Base-by-base conservation (phyloP, 2,797 vertebrate genomes). In the Coluber constrictor region DNA sequence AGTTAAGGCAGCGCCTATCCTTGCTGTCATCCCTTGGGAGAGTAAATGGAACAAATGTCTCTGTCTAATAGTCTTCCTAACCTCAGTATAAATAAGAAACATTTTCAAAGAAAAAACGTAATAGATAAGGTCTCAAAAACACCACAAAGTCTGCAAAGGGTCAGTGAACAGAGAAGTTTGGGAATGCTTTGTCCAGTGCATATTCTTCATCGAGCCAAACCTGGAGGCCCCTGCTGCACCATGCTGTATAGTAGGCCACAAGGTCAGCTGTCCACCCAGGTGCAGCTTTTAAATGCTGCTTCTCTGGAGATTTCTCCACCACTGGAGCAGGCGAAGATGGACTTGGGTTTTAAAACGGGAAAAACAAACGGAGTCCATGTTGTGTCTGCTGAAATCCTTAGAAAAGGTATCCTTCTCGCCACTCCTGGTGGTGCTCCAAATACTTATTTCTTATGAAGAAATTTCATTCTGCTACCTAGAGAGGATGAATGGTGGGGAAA, bases 391-490 rank as follows among this genome's bases (percentile, higher is more conserved):
- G 90, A 89, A 66, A 66, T 91, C 93, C 20, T 83, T 91, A 87
- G 51, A 54, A 51, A 37, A 27, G 25, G 66, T 90, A 94, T 74
- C 88, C 87, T 93, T 93, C 94, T 95, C 93, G 94, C 94, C 8
- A 89, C 89, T 61, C 88, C 0, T 74, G 5, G 89, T 57, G 90
- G 94, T 4, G 87, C 54, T 83, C 60, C 95, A 91, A 2, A 11
- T 10, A 92, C 90, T 98, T 98, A 99, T 95, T 99, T 99, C 97
- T 99, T 99, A 94, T 99, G 99, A 43, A 99, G 98, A 96, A 99
- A 99, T 97, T 99, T 99, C 98, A 99, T 99, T 97, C 99, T 99
- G 97, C 98, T 99, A 95, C 99, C 99, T 99, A 94, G 90, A 97
- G 96, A 27, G 96, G 87, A 94, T 6, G 37, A 12, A 87, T 27